These are phyloP conservation scores for Cylas formicarius DNA, from an alignment of 1,140 invertebrate genomes.

Conservation along the genomic window DNA sequence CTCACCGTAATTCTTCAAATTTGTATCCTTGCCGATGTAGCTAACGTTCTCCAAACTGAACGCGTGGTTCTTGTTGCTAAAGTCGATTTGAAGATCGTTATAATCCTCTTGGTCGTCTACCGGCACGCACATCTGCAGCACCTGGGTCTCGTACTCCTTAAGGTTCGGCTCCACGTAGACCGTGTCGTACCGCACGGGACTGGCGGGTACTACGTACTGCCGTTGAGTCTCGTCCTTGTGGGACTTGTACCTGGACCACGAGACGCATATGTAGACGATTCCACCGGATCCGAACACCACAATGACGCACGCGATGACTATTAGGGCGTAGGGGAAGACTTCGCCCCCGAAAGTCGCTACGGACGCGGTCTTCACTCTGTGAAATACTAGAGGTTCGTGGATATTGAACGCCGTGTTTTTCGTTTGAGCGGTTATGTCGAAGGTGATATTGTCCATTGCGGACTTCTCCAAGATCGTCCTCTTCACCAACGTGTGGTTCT, in stretches of 20 bases:
- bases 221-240: conserved; percentile 60
- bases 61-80: conserved; percentile 77
- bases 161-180: conserved; percentile 69
- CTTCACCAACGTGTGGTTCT: conserved; percentile 62
- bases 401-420: conserved; percentile 61
- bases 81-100: conserved; percentile 76
- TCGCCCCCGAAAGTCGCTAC: conserved; percentile 59
- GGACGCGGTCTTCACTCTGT: conserved; percentile 47
- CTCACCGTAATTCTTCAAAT: conserved; percentile 38
- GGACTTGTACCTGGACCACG: conserved; percentile 86
- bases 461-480: conserved; percentile 54
- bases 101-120: conserved; percentile 68
- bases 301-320: conserved; percentile 79
- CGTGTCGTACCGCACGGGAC: conserved; percentile 62
- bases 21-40: conserved; percentile 76
- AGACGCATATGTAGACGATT: conserved; percentile 85
- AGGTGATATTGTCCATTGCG: conserved; percentile 56
- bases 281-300: conserved; percentile 76
- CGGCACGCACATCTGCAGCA: conserved; percentile 81
- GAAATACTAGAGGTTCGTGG: conserved; percentile 53
- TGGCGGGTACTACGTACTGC: conserved; percentile 58
- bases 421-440: conserved; percentile 56
- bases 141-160: conserved; percentile 82
- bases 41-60: conserved; percentile 79
- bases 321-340: conserved; percentile 78